Evolutionary conservation across 2,113 vertebrate genomes (phyloP), one percentile per base, ranked within the genome.

Genomic region (Prinia subflava): DNA sequence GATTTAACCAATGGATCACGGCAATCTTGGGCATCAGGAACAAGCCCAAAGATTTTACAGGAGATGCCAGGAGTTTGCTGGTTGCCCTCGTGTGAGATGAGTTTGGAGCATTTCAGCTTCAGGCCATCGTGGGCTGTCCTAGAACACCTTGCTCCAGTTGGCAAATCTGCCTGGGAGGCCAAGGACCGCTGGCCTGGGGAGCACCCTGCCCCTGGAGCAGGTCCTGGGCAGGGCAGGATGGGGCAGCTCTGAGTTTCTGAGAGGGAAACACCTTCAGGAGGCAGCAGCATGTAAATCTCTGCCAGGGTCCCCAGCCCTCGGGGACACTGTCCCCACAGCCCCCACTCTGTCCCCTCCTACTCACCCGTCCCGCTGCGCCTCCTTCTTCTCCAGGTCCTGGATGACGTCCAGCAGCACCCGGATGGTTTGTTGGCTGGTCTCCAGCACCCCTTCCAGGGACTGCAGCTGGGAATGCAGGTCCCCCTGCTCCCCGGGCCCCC

Each of bases 381-480:
- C 98, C 96, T 98, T 98, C 97, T 98, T 98, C 97, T 99, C 98
- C 95, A 99, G 97, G 97, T 99, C 98, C 98, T 99, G 98, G 97
- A 99, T 99, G 94, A 99, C 98, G 13, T 98, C 98, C 97, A 99
- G 98, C 92, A 99, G 98, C 92, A 99, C 97, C 71, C 98, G 98
- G 94, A 99, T 99, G 94, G 98, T 99, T 90, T 99, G 98, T 96
- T 99, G 98, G 98, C 98, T 99, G 85, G 98, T 98, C 96, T 99
- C 98, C 97, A 99, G 97, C 83, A 99, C 98, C 47, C 98, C 98
- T 95, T 99, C 98, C 96, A 99, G 96, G 88, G 98, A 98, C 62
- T 98, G 98, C 70, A 99, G 98, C 97, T 98, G 98, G 87, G 97
- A 98, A 93, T 98, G 98, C 97, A 98, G 97, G 91, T 97, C 98